These are phyloP conservation scores for Agrotis ipsilon DNA, from an alignment of 2,888 invertebrate genomes.

Conservation along the genomic window DNA sequence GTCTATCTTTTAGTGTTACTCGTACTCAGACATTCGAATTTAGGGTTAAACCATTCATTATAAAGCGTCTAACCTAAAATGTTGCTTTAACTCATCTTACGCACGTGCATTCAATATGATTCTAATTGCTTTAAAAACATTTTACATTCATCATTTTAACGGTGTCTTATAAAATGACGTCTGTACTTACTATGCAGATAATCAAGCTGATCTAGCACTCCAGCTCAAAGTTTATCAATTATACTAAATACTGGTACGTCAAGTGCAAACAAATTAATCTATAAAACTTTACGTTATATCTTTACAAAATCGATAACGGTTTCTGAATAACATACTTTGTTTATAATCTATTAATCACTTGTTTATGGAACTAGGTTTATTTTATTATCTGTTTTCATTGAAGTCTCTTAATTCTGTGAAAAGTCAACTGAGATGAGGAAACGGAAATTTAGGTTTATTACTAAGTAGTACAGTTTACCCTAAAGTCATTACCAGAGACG, in stretches of 20 bases:
- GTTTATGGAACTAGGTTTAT: constrained; percentile 3
- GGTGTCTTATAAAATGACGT: constrained; percentile 18
- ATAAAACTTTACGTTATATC: constrained; percentile 13
- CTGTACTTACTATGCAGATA: not conserved
- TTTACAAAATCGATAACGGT: constrained; percentile 25
- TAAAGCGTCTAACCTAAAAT: not conserved
- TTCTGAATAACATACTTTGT: constrained; percentile 32
- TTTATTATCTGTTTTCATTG: constrained; percentile 4
- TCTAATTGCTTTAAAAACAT: constrained; percentile 7
- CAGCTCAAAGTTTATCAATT: constrained; percentile 38
- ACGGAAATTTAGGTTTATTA: not conserved
- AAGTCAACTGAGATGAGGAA: constrained; percentile 5
- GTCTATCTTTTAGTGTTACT: too few relatives aligned
- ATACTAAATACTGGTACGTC: constrained; percentile 15
- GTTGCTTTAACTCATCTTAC: not conserved
- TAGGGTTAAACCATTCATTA: not conserved
- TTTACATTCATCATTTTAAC: constrained; percentile 23
- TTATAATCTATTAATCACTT: constrained; percentile 15
- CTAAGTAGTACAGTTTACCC: too few relatives aligned
- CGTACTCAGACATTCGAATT: too few relatives aligned
- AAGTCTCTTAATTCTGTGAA: constrained; percentile 5
- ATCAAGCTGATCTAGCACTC: constrained; percentile 20
- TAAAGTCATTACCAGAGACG: too few relatives aligned
- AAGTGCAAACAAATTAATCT: constrained; percentile 34
- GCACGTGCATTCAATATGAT: constrained; percentile 3